Conservation (phyloP, 2,888 invertebrate genomes). For the Oligia strigilis region DNA sequence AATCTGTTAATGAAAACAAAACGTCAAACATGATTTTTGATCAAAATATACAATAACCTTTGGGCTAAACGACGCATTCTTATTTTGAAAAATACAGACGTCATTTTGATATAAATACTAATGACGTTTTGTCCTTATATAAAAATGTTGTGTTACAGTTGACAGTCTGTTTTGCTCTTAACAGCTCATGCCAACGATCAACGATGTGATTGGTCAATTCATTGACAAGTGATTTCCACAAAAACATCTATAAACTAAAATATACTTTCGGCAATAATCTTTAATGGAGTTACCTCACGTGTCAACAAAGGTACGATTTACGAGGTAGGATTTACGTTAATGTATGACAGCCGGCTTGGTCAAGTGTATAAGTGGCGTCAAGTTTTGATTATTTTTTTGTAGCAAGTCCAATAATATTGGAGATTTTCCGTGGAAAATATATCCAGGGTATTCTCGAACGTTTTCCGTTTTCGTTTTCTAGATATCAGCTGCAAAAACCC, state of each 20-base stretch:
- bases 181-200: not conserved
- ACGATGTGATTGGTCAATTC: slow-evolving; percentile 1
- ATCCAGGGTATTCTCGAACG: not conserved
- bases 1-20: not conserved
- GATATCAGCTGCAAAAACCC: not conserved
- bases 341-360: slow-evolving; percentile 8
- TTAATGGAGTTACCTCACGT: slow-evolving; percentile 17
- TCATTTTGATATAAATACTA: not conserved
- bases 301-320: not conserved
- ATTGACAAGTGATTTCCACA: slow-evolving; percentile 32
- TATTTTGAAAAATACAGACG: slow-evolving; percentile 8
- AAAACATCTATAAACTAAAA: slow-evolving; percentile 18
- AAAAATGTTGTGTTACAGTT: not conserved
- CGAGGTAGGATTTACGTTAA: slow-evolving; percentile 40
- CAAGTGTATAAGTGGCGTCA: slow-evolving; percentile 2
- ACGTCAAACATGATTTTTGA: not conserved
- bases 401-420: not conserved
- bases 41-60: not conserved
- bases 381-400: slow-evolving; percentile 17
- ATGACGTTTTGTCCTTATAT: not conserved
- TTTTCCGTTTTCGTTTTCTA: too few species aligned
- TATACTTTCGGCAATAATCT: slow-evolving; percentile 23
- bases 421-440: not conserved
- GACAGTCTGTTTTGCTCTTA: not conserved
- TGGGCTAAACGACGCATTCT: not conserved